Evolutionary conservation across 2,888 invertebrate genomes (phyloP), one percentile per base, ranked within the genome.

Genomic region (Pasiphila rectangulata): DNA sequence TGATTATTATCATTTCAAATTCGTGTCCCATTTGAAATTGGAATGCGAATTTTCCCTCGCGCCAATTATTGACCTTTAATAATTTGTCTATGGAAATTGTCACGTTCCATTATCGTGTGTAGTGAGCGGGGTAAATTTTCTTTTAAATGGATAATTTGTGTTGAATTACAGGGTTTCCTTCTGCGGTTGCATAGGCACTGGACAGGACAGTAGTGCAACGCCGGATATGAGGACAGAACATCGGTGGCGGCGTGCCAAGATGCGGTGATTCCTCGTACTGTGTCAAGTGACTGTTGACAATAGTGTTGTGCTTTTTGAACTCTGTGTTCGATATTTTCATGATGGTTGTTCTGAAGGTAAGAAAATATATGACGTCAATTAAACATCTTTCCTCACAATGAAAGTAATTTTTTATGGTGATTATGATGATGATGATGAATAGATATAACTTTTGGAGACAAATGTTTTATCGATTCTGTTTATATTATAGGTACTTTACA

Each of bases 81-180:
- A 56, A 54, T 42, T 51, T 59, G 59, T 53, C 38, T 17, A 32
- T 32, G 32, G 51, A 46, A 60, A 61, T 54, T 15, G 35, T 16
- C 56, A 42, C 46, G 49, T 37, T 57, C 73, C 70, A 81, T 84
- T 82, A 83, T 50, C 59, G 38, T 38, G 79, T 73, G 75, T 67
- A 79, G 72, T 77, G 73, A 73, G 57, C 61, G 57, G 74, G 76
- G 74, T 67, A 71, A 68, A 63, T 75, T 75, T 77, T 71, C 69
- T 71, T 75, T 75, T 73, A 79, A 82, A 82, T 67, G 58, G 67
- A 62, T 69, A 71, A 71, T 78, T 76, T 77, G 63, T 78, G n/a
- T 83, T 51, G 72, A 84, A 86, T 88, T 88, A 76, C 83, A 88
- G 88, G 84, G 63, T 81, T 83, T 83, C 81, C 71, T 76, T 67